These are phyloP conservation scores for Ceratina calcarata DNA, from an alignment of 1,140 invertebrate species.

Conservation along the genomic window DNA sequence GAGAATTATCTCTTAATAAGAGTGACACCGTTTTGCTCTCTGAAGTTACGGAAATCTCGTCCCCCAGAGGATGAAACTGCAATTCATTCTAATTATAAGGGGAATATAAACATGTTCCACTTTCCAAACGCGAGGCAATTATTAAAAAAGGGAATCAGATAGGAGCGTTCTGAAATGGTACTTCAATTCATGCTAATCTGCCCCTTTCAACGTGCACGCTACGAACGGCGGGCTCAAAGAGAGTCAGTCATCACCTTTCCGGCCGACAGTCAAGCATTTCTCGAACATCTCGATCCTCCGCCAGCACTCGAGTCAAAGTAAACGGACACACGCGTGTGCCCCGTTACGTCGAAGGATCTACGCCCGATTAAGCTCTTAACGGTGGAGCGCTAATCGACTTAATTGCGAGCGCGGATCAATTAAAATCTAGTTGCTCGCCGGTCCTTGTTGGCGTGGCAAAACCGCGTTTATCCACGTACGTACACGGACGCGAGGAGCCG, in stretches of 20 bases:
- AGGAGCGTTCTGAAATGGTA: not conserved
- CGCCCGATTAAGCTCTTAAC: constrained; percentile 11
- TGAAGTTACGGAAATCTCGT: no score
- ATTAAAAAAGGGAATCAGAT: no score
- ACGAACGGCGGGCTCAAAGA: not conserved
- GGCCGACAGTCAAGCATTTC: not conserved
- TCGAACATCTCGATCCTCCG: not conserved
- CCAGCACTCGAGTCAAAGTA: not conserved
- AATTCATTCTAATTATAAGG: no score
- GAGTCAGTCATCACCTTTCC: not conserved
- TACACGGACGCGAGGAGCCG: not conserved
- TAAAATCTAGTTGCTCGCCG: constrained; percentile 48
- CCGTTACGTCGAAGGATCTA: constrained; percentile 4
- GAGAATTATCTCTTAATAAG: no score
- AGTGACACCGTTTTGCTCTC: no score
- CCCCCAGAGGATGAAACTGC: no score
- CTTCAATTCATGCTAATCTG: not conserved
- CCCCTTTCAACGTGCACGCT: not conserved
- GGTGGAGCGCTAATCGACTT: not conserved
- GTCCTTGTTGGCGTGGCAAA: not conserved
- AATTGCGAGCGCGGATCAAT: constrained; percentile 38
- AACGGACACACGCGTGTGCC: constrained; percentile 17
- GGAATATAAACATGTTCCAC: no score
- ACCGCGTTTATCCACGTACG: not conserved
- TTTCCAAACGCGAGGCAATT: not conserved